These are phyloP conservation scores for Eriosoma lanigerum DNA, from an alignment of 1,140 invertebrate genomes.

Conservation along the genomic window DNA sequence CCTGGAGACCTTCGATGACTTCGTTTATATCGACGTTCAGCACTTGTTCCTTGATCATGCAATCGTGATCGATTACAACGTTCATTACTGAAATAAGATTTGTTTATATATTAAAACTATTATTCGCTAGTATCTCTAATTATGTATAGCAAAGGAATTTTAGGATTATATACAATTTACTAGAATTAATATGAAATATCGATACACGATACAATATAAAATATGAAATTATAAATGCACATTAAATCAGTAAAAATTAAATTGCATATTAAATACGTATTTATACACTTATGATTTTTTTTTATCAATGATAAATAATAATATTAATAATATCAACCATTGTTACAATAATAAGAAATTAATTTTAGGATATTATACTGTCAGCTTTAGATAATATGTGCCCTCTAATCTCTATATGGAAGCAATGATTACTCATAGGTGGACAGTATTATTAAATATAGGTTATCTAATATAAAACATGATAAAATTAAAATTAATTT, in stretches of 20 bases:
- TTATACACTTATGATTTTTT: neutral
- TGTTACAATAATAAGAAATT: neutral
- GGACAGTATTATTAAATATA: neutral
- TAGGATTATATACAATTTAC: neutral
- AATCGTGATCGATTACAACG: slow-evolving; percentile 64
- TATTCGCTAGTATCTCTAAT: neutral
- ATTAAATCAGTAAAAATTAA: neutral
- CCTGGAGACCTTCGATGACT: slow-evolving; percentile 64
- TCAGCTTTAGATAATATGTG: slow-evolving; percentile 41
- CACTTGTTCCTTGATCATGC: slow-evolving; percentile 65
- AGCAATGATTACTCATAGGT: neutral
- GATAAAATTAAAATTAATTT: neutral
- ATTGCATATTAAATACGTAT: neutral
- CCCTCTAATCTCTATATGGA: neutral
- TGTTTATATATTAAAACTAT: neutral
- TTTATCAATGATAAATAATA: neutral
- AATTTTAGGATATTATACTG: slow-evolving; percentile 4
- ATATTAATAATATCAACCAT: slow-evolving; percentile 2
- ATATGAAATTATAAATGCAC: neutral
- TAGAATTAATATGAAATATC: slow-evolving; percentile 4
- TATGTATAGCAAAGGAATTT: neutral
- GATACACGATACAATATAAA: neutral
- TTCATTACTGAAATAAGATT: slow-evolving; percentile 62
- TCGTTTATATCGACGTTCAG: slow-evolving; percentile 66
- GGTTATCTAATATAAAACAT: neutral